These are phyloP conservation scores for Philotrypesis tridentata DNA, from an alignment of 1,140 invertebrate genomes.

Conservation along the genomic window DNA sequence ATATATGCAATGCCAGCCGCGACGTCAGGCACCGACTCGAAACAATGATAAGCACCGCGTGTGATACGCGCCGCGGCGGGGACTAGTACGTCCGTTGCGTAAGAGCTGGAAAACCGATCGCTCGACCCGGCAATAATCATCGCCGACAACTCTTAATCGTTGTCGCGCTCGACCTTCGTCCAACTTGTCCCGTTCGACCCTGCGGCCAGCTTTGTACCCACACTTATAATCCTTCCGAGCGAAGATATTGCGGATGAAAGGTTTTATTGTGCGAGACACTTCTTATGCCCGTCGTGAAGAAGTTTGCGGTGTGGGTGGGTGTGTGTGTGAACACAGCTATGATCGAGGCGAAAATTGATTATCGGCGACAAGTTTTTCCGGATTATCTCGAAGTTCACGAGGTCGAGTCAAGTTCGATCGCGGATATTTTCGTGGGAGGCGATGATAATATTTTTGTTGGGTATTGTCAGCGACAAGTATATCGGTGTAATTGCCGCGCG, in stretches of 20 bases:
- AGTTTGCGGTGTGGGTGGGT: not conserved
- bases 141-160: not conserved
- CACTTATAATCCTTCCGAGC: not conserved
- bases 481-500: too few species aligned
- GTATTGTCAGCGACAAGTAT: too few species aligned
- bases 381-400: too few species aligned
- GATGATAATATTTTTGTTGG: too few species aligned
- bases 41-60: not conserved
- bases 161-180: constrained; percentile 7
- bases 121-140: not conserved
- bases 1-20: not conserved
- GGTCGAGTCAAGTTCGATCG: too few species aligned
- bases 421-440: too few species aligned
- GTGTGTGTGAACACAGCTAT: too few species aligned
- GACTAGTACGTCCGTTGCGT: not conserved
- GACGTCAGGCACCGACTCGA: not conserved
- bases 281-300: not conserved
- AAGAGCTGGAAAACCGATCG: not conserved
- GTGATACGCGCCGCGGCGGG: not conserved
- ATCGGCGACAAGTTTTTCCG: too few species aligned
- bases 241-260: too few species aligned
- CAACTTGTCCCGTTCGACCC: not conserved
- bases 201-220: not conserved
- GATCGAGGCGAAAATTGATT: too few species aligned
- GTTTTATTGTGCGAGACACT: too few species aligned